Conservation (phyloP, 2,888 invertebrate species). For the Pandemis cinnamomeana region DNA sequence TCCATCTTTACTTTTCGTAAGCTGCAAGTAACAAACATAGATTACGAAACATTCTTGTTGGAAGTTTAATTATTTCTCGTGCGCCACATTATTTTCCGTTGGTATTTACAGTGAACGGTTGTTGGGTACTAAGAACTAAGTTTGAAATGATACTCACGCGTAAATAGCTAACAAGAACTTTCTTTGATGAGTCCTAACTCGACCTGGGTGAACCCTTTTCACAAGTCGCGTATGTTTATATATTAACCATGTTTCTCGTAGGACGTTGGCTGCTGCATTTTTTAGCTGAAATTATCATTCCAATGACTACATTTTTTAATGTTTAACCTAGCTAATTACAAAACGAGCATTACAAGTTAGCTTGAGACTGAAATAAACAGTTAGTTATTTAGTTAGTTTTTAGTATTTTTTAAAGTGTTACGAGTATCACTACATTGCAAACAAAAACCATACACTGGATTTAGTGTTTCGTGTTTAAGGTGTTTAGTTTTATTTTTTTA, state of each 20-base stretch:
- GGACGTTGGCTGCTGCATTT: conserved; percentile 99
- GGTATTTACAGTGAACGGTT: not conserved
- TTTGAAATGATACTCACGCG: conserved; percentile 89
- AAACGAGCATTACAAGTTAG: conserved; percentile 21
- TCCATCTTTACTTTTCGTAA: conserved; percentile 99
- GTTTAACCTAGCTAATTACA: not conserved
- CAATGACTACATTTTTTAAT: not conserved
- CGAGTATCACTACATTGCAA: conserved; percentile 29
- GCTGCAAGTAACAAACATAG: conserved; percentile 84
- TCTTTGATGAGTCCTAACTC: conserved; percentile 98
- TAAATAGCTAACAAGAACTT: conserved; percentile 99
- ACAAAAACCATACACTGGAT: conserved; percentile 20
- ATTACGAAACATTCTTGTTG: not conserved
- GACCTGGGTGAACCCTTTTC: conserved; percentile 97
- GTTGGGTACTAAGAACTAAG: not conserved
- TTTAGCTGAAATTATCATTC: conserved; percentile 90
- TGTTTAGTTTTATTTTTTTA: not conserved
- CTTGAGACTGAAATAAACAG: conserved; percentile 5
- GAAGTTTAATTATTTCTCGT: not conserved
- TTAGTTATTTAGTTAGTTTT: conserved; percentile 4
- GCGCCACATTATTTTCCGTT: not conserved
- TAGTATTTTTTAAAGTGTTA: not conserved
- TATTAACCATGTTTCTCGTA: conserved; percentile 99
- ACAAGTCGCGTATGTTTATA: conserved; percentile 99
- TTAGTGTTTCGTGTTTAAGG: not conserved